Evolutionary conservation across 1,140 invertebrate species (phyloP).

Genomic region (Chrysoperla carnea): DNA sequence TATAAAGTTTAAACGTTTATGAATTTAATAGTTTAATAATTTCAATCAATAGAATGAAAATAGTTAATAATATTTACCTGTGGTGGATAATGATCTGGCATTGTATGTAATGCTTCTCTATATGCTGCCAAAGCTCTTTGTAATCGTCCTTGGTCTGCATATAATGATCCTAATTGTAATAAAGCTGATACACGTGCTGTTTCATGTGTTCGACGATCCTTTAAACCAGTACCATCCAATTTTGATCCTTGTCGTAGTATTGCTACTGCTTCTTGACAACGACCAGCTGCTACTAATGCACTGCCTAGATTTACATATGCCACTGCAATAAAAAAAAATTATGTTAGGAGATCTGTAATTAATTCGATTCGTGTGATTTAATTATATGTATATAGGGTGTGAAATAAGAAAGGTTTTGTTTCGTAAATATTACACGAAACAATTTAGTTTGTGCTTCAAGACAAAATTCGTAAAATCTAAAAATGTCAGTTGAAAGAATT

Average conservation of each 20-base stretch:
- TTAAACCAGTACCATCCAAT: slow-evolving; percentile 69
- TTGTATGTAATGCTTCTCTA: slow-evolving; percentile 61
- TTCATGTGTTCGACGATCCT: slow-evolving; percentile 79
- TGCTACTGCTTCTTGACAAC: slow-evolving; percentile 65
- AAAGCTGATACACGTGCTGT: slow-evolving; percentile 77
- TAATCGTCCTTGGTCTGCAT: slow-evolving; percentile 69
- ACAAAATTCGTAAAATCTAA: no score
- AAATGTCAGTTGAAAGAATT: no score
- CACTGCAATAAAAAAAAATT: slow-evolving; percentile 43
- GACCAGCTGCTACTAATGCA: slow-evolving; percentile 63
- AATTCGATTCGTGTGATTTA: no score
- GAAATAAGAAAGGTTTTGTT: no score
- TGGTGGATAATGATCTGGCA: slow-evolving; percentile 66
- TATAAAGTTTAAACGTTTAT: no score
- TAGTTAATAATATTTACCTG: slow-evolving; percentile 34
- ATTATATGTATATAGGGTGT: no score
- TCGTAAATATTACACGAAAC: not conserved
- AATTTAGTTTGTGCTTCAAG: no score
- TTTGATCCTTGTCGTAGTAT: slow-evolving; percentile 65
- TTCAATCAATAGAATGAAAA: not conserved
- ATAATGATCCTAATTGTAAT: slow-evolving; percentile 76
- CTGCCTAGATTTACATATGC: slow-evolving; percentile 89
- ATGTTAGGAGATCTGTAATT: no score
- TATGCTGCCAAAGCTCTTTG: slow-evolving; percentile 79
- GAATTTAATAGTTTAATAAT: no score